Conservation (phyloP, 2,888 invertebrate genomes). For the Aelia acuminata region DNA sequence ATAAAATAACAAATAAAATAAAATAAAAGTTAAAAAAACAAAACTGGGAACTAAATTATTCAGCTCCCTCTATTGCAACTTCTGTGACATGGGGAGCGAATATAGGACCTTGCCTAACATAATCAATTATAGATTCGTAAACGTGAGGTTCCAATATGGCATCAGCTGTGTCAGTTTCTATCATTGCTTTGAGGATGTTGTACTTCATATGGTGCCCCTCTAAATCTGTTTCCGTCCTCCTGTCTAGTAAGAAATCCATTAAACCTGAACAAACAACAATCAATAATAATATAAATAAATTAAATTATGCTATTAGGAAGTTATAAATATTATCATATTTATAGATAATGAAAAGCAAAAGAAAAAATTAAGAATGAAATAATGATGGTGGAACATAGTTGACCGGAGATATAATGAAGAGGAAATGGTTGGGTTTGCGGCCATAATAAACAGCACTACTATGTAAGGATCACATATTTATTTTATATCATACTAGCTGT, state of each 20-base stretch:
- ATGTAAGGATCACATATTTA: too few species aligned
- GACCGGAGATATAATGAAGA: too few species aligned
- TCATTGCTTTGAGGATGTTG: slow-evolving; percentile 41
- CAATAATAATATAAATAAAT: too few species aligned
- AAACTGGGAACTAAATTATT: background rate
- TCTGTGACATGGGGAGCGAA: slow-evolving; percentile 78
- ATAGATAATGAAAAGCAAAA: too few species aligned
- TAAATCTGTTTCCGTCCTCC: slow-evolving; percentile 50
- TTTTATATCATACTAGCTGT: too few species aligned
- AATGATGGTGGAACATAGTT: too few species aligned
- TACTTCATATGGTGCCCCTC: slow-evolving; percentile 51
- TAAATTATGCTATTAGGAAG: too few species aligned
- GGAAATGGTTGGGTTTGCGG: too few species aligned
- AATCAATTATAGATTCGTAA: slow-evolving; percentile 75
- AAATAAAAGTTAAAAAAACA: too few species aligned
- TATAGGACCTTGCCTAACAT: slow-evolving; percentile 84
- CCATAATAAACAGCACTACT: too few species aligned
- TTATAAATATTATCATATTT: too few species aligned
- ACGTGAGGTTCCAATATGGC: background rate
- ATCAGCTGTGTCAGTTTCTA: background rate
- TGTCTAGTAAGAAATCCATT: slow-evolving; percentile 42
- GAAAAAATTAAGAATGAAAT: too few species aligned
- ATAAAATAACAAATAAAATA: background rate
- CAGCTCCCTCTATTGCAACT: slow-evolving; percentile 80
- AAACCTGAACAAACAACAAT: slow-evolving; percentile 20